phyloP scores from a whole-genome alignment of 2,888 invertebrate species.

The Lasiommata megera region DNA sequence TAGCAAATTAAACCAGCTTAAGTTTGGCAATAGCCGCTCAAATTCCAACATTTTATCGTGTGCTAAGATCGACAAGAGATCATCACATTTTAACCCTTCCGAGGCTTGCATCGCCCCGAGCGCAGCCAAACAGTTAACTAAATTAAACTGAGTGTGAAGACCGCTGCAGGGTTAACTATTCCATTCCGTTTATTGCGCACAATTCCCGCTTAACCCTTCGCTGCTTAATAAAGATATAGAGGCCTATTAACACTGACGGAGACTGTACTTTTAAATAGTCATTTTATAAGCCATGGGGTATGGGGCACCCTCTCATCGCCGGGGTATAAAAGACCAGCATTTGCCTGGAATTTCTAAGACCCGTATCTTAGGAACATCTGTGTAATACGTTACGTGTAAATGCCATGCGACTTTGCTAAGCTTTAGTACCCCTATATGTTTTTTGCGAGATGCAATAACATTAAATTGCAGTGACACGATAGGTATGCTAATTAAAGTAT shows the following conservation, averaged over 20 bases:
- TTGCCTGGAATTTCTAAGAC: conserved; percentile 39
- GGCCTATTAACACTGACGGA: conserved; percentile 63
- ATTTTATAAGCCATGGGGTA: conserved; percentile 37
- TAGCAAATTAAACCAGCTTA: background rate
- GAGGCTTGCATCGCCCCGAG: conserved; percentile 64
- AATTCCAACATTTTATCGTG: conserved; percentile 20
- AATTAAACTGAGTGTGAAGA: conserved; percentile 81
- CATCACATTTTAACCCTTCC: conserved; percentile 70
- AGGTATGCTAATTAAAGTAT: conserved; percentile 16
- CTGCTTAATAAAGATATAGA: conserved; percentile 76
- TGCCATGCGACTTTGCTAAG: conserved; percentile 17
- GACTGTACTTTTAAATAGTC: conserved; percentile 55
- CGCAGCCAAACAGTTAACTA: conserved; percentile 78
- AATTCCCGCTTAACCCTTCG: conserved; percentile 70
- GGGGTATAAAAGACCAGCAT: conserved; percentile 30
- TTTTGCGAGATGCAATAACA: conserved; percentile 12
- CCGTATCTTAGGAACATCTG: conserved; percentile 36
- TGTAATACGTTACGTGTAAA: conserved; percentile 12
- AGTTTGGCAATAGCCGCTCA: conserved; percentile 9
- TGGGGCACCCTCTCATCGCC: conserved; percentile 16
- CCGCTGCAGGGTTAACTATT: conserved; percentile 80
- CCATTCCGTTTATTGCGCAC: conserved; percentile 79
- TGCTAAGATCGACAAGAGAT: conserved; percentile 34
- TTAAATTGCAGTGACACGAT: conserved; percentile 12
- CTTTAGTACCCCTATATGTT: conserved; percentile 27